phyloP scores from a whole-genome alignment of 2,113 vertebrate genomes.

The Anser brachyrhynchus region DNA sequence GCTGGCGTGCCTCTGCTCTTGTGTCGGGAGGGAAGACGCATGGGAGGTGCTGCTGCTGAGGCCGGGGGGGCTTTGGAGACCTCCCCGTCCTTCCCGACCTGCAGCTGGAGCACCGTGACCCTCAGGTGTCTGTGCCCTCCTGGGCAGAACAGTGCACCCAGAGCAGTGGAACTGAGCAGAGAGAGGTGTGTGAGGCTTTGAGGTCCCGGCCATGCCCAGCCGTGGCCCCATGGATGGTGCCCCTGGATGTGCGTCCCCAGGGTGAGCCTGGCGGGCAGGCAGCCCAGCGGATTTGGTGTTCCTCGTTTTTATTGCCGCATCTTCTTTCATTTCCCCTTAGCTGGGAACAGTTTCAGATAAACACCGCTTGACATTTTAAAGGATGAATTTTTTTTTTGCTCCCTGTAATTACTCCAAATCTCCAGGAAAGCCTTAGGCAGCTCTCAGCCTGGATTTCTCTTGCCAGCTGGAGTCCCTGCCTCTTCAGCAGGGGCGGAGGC shows the following conservation, averaged over 20 bases:
- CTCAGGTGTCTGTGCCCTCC: too few relatives aligned
- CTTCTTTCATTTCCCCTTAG: background rate
- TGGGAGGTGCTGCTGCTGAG: background rate
- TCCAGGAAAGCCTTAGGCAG: background rate
- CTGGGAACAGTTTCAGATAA: slow-evolving; percentile 11
- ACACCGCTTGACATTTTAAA: slow-evolving; percentile 36
- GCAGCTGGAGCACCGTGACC: background rate
- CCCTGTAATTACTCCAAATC: background rate
- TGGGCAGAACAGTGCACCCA: background rate
- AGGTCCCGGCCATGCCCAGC: background rate
- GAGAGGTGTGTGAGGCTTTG: too few relatives aligned
- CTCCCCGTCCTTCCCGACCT: background rate
- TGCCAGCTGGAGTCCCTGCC: background rate
- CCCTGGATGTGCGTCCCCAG: accelerated
- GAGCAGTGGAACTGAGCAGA: background rate
- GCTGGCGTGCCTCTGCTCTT: accelerated
- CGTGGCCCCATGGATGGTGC: too few relatives aligned
- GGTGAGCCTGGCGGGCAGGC: background rate
- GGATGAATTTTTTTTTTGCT: background rate
- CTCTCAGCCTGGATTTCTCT: background rate
- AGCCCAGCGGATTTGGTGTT: background rate
- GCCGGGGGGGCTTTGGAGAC: background rate
- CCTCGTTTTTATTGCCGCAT: background rate
- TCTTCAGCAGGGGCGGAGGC: background rate
- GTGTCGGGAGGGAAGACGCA: too few relatives aligned